Evolutionary conservation across 2,797 vertebrate genomes (phyloP).

Genomic region (Poecile montanus): DNA sequence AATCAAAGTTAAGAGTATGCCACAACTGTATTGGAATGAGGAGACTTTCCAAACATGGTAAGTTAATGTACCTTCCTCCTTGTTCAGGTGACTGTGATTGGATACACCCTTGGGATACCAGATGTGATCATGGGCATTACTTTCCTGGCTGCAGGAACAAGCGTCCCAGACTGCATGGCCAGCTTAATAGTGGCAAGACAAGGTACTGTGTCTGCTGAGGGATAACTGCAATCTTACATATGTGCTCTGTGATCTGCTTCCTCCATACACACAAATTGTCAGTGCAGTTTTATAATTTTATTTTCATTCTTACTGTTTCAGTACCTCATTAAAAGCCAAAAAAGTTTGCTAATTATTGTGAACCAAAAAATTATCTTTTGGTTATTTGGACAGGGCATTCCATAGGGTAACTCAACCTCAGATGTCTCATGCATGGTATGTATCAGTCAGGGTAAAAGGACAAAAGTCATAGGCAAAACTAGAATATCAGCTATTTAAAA

Average conservation of each 20-base stretch:
- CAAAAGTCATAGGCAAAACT: background rate
- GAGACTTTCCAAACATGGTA: background rate
- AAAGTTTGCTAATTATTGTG: background rate
- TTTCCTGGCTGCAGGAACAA: constrained; percentile 96
- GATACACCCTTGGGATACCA: constrained; percentile 95
- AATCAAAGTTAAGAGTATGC: background rate
- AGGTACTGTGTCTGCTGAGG: constrained; percentile 78
- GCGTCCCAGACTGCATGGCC: constrained; percentile 97
- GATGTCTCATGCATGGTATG: background rate
- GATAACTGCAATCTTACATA: background rate
- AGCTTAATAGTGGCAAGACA: constrained; percentile 97
- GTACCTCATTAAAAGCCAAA: background rate
- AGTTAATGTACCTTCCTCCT: background rate
- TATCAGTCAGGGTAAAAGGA: background rate
- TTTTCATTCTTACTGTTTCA: background rate
- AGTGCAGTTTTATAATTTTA: background rate
- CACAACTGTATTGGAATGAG: background rate
- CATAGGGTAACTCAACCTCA: background rate
- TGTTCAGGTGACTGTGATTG: constrained; percentile 91
- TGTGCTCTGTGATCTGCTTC: background rate
- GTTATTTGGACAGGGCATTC: background rate
- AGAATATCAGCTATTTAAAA: background rate
- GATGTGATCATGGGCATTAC: constrained; percentile 99
- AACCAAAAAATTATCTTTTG: background rate
- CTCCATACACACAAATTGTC: background rate